phyloP scores from a whole-genome alignment of 2,113 vertebrate species.

The Larimichthys polyactis region DNA sequence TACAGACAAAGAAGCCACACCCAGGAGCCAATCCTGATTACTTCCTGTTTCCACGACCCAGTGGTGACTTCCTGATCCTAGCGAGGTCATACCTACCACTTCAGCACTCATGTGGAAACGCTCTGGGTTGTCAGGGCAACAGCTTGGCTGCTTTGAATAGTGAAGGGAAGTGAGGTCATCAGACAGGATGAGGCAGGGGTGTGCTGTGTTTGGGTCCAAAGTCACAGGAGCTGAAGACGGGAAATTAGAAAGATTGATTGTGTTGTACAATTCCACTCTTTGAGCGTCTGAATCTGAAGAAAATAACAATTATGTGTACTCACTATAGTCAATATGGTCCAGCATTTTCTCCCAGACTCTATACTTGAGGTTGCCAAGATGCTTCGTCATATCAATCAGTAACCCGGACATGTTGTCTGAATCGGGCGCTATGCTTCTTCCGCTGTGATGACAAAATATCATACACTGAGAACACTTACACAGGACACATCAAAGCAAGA shows the following conservation, averaged over 20 bases:
- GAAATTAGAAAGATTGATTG: conserved; percentile 30
- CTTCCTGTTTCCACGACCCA: conserved; percentile 82
- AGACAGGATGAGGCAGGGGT: conserved; percentile 84
- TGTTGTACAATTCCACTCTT: neutral
- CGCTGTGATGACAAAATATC: conserved; percentile 58
- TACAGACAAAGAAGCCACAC: conserved; percentile 76
- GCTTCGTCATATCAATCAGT: conserved; percentile 77
- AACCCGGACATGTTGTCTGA: conserved; percentile 66
- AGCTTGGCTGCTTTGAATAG: conserved; percentile 59
- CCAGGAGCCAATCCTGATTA: conserved; percentile 84
- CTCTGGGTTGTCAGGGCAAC: conserved; percentile 82
- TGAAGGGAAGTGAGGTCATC: conserved; percentile 79
- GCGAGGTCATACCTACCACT: conserved; percentile 69
- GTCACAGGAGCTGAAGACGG: conserved; percentile 78
- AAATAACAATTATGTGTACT: conserved; percentile 46
- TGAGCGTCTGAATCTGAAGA: neutral
- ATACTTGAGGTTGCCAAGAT: conserved; percentile 81
- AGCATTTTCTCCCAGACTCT: conserved; percentile 81
- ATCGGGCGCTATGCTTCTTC: conserved; percentile 41
- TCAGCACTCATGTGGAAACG: conserved; percentile 83
- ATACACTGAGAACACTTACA: neutral
- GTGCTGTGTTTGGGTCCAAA: conserved; percentile 84
- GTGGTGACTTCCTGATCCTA: conserved; percentile 76
- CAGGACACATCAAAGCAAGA: neutral
- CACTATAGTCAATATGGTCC: conserved; percentile 76